Evolutionary conservation across 1,140 invertebrate species (phyloP).

Genomic region (Limonius californicus): DNA sequence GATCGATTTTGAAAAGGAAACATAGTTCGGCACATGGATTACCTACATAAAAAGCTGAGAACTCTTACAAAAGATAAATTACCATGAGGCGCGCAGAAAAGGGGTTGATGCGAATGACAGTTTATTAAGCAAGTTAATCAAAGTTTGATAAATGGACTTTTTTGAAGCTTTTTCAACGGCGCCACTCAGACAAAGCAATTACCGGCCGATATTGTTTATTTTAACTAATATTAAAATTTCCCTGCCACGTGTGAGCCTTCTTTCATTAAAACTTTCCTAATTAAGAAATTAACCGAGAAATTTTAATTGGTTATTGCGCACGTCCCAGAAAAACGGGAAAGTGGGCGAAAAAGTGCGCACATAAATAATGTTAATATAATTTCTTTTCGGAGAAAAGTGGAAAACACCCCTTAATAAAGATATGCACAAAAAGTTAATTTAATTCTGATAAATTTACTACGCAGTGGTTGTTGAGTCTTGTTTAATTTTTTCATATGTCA

Average conservation of each 20-base stretch:
- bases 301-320: too few relatives aligned
- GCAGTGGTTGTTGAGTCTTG: too few relatives aligned
- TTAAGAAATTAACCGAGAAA: not conserved
- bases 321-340: too few relatives aligned
- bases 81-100: not conserved
- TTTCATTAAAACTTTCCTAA: conserved; percentile 1
- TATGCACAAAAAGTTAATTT: conserved; percentile 1
- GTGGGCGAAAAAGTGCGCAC: not conserved
- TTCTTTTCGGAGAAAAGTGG: not conserved
- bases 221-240: not conserved
- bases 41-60: not conserved
- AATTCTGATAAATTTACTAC: conserved; percentile 4
- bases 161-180: not conserved
- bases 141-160: conserved; percentile 8
- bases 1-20: not conserved
- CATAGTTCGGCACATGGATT: not conserved
- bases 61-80: conserved; percentile 1
- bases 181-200: not conserved
- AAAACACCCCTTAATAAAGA: not conserved
- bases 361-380: conserved; percentile 1
- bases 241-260: not conserved
- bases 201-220: not conserved
- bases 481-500: too few relatives aligned
- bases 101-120: conserved; percentile 4
- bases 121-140: conserved; percentile 14